Base-by-base conservation (phyloP, 2,113 vertebrate genomes). In the Heterochromis multidens region DNA sequence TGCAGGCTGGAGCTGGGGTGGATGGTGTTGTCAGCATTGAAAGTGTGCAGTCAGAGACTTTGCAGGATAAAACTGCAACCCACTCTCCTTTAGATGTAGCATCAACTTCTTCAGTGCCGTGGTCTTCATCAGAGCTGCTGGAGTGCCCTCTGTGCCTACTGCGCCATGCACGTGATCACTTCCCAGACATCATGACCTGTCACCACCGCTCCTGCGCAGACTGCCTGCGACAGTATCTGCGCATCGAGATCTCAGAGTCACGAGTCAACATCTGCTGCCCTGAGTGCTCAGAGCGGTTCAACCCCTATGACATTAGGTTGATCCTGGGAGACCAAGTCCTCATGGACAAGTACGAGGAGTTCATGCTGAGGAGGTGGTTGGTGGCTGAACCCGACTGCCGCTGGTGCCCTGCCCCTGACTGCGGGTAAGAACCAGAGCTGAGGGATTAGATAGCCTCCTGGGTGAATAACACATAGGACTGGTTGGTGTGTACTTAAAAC, bases 271-370 rank as follows among this genome's bases (percentile, higher is more conserved):
- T 99, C 90, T 97, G 98, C 96, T 99, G 98, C 92, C 99, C 99
- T 3, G 99, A 99, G 94, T 99, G 99, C 95, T 96, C 98, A 0
- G 98, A 99, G 96, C 97, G 98, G 49, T 99, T 98, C 95, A 99
- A 99, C 91, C 98, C 99, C 27, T 97, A 99, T 21, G 99, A 99
- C 95, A 99, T 99, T 92, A 97, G 96, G 81, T 95, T 98, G 90
- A 99, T 99, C 96, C 87, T 99, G 80, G 98, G 96, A 67, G 98
- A 99, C 86, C 97, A 97, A 62, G 93, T 97, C 84, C 96, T 99
- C 93, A 99, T 99, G 98, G 99, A 99, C 92, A 99, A 99, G 93
- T 99, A 99, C 0, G 98, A 99, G 94, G 99, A 99, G 95, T 99
- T 99, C 94, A 99, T 99, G 99, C 96, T 99, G 77, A 96, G 99